Evolutionary conservation across 64 coral and sea anemone species (phyloP).

Genomic region (Stichodactyla mertensii): DNA sequence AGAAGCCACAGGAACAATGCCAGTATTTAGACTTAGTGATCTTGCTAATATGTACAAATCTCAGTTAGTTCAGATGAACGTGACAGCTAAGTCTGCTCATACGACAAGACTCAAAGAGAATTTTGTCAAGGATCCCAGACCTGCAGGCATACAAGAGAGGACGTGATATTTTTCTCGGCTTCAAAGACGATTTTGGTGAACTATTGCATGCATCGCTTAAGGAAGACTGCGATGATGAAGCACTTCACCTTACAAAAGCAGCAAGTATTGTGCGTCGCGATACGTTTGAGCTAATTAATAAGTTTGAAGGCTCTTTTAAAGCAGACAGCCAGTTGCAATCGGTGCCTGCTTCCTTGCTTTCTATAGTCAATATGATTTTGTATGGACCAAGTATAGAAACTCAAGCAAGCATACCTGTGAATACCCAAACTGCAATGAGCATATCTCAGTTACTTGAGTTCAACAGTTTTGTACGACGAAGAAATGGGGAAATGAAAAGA

Average conservation of each 20-base stretch:
- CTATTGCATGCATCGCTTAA: neutral
- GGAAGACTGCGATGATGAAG: slow-evolving; percentile 38
- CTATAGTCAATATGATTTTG: slow-evolving; percentile 39
- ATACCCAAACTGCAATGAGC: neutral
- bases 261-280: slow-evolving; percentile 25
- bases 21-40: slow-evolving; percentile 41
- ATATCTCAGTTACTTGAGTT: slow-evolving; percentile 33
- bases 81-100: neutral
- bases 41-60: slow-evolving; percentile 38
- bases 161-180: slow-evolving; percentile 36
- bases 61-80: neutral
- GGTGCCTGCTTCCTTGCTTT: slow-evolving; percentile 10
- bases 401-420: neutral
- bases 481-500: neutral
- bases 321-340: slow-evolving; percentile 22
- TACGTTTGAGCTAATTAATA: slow-evolving; percentile 2
- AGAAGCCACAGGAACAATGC: neutral
- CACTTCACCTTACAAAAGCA: slow-evolving; percentile 27
- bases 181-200: slow-evolving; percentile 22
- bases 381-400: slow-evolving; percentile 21
- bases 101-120: slow-evolving; percentile 27
- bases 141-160: slow-evolving; percentile 27
- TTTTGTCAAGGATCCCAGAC: slow-evolving; percentile 17
- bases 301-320: slow-evolving; percentile 30
- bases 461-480: slow-evolving; percentile 6